phyloP scores from a whole-genome alignment of 1,140 invertebrate species.

The Stegodyphus mimosarum region DNA sequence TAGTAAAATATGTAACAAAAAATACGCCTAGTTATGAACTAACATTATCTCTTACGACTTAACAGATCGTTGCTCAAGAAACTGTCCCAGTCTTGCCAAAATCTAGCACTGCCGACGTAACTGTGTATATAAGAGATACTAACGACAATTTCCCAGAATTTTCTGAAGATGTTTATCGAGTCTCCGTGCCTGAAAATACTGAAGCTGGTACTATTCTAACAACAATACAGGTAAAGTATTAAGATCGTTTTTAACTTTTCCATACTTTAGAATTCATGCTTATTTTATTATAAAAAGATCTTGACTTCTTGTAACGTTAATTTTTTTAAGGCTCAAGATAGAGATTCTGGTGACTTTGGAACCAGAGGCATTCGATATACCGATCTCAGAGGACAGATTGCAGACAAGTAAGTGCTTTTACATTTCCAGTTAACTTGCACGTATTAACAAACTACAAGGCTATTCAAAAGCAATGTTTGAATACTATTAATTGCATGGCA shows the following conservation, averaged over 20 bases:
- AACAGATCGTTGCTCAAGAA: constrained; percentile 64
- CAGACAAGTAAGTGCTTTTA: constrained; percentile 79
- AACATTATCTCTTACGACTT: neutral
- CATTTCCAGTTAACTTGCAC: neutral
- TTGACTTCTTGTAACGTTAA: neutral
- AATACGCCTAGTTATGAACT: too few species aligned
- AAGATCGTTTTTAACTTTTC: neutral
- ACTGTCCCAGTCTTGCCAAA: constrained; percentile 41
- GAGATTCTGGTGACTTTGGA: constrained; percentile 87
- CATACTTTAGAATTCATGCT: neutral
- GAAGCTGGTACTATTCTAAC: constrained; percentile 82
- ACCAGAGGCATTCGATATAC: constrained; percentile 89
- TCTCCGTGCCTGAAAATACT: constrained; percentile 79
- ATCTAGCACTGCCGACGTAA: constrained; percentile 81
- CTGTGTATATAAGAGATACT: constrained; percentile 86
- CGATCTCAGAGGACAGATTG: constrained; percentile 81
- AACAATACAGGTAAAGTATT: constrained; percentile 64
- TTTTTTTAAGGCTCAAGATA: constrained; percentile 80
- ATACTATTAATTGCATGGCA: neutral
- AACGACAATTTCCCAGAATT: constrained; percentile 96
- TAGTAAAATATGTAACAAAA: too few species aligned
- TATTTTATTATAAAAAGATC: neutral
- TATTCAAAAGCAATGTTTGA: too few species aligned
- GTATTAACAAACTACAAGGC: too few species aligned
- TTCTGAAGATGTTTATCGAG: constrained; percentile 76